Conservation (phyloP, 2,888 invertebrate species). For the Eulithis testata region DNA sequence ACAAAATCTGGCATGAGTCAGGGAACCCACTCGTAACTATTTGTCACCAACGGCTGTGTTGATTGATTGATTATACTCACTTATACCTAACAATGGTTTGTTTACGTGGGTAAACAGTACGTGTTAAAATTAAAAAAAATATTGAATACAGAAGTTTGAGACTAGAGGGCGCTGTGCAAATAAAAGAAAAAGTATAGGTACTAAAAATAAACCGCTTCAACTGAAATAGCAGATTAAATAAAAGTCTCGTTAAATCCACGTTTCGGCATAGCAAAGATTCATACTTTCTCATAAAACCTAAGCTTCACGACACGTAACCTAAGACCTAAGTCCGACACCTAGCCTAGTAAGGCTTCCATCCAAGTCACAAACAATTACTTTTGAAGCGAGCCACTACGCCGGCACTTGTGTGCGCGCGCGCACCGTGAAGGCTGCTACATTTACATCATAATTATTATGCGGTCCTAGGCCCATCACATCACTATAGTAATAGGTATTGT, state of each 20-base stretch:
- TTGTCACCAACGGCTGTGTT: neutral
- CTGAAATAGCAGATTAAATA: too few relatives aligned
- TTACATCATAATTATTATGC: conserved; percentile 23
- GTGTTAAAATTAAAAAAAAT: neutral
- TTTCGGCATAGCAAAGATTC: neutral
- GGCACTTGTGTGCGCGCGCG: conserved; percentile 17
- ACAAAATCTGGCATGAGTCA: conserved; percentile 18
- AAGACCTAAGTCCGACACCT: conserved; percentile 10
- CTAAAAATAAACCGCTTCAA: too few relatives aligned
- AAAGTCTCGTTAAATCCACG: too few relatives aligned
- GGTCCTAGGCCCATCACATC: neutral
- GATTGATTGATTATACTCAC: neutral
- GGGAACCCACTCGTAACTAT: conserved; percentile 10
- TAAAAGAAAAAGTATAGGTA: too few relatives aligned
- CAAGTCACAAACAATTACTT: conserved; percentile 21
- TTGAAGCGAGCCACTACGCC: conserved; percentile 5
- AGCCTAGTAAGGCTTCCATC: conserved; percentile 24
- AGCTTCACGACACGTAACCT: conserved; percentile 15
- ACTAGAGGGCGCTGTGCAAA: too few relatives aligned
- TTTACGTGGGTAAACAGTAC: neutral
- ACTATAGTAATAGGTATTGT: neutral
- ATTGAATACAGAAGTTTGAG: too few relatives aligned
- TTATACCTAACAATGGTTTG: conserved; percentile 10
- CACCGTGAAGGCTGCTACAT: conserved; percentile 29
- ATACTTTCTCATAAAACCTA: neutral